Conservation (phyloP, 2,888 invertebrate genomes). For the Bugula neritina region DNA sequence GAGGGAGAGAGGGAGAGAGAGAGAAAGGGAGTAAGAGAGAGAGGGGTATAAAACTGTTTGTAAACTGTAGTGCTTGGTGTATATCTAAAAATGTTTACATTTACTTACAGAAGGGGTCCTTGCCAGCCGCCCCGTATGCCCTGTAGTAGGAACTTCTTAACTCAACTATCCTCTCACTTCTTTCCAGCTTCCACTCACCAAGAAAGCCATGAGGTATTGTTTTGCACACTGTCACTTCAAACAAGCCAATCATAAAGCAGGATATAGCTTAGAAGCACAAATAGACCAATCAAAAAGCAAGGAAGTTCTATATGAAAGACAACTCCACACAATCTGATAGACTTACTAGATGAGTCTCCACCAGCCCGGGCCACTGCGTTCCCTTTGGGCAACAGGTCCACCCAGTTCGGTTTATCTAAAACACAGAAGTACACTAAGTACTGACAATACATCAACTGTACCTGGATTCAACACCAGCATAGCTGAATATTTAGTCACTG, state of each 20-base stretch:
- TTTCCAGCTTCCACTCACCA: conserved; percentile 1
- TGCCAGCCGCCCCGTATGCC: conserved; percentile 12
- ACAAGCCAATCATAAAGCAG: too few species aligned
- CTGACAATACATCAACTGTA: background rate
- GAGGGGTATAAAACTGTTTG: conserved; percentile 30
- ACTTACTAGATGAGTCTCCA: background rate
- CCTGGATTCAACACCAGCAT: background rate
- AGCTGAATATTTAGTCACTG: background rate
- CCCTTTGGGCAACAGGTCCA: background rate
- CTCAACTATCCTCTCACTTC: background rate
- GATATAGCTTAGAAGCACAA: too few species aligned
- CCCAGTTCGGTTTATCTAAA: conserved; percentile 18
- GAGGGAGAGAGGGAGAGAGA: conserved; percentile 36
- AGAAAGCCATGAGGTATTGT: conserved; percentile 6
- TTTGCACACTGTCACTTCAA: conserved; percentile 6
- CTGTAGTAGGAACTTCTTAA: background rate
- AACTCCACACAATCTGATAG: too few species aligned
- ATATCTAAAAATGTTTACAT: too few species aligned
- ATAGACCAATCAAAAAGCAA: too few species aligned
- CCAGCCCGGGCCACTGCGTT: background rate
- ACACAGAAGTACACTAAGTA: background rate
- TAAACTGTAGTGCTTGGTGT: too few species aligned
- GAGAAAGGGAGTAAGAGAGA: conserved; percentile 33
- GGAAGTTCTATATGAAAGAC: too few species aligned
- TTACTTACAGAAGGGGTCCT: conserved; percentile 23